A percentile compares a stretch with the other conserved stretches of the same genome.
Conservation (phyloP, 1,140 invertebrate species). For the Limonius californicus region DNA sequence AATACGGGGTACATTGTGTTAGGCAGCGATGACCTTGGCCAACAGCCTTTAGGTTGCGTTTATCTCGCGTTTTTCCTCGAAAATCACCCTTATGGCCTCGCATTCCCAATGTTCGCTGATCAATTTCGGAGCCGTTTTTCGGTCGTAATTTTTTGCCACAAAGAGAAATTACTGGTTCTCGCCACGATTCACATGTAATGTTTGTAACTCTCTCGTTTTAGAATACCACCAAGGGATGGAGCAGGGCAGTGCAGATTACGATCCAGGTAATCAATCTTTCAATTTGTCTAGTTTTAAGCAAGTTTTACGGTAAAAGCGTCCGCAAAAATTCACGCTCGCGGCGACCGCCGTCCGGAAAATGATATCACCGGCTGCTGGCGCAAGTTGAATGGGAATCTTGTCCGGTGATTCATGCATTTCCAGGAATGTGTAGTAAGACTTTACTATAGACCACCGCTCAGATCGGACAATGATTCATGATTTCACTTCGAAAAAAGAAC, state of each 20-base stretch:
- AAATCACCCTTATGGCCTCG: not conserved
- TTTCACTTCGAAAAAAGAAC: too few species aligned
- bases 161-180: not conserved
- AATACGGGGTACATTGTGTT: conserved; percentile 18
- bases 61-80: not conserved
- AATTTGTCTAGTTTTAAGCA: conserved; percentile 3
- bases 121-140: not conserved
- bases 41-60: conserved; percentile 43
- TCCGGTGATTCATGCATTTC: conserved; percentile 24
- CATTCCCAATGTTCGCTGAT: not conserved
- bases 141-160: not conserved
- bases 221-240: conserved; percentile 62
- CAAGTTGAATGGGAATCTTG: conserved; percentile 24
- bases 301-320: too few species aligned
- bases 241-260: conserved; percentile 56
- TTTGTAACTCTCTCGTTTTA: conserved; percentile 31
- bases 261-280: conserved; percentile 50
- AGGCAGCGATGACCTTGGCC: conserved; percentile 43
- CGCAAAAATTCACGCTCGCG: not conserved
- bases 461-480: not conserved
- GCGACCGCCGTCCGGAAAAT: not conserved
- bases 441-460: not conserved
- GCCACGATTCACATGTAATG: not conserved
- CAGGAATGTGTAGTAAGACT: conserved; percentile 14
- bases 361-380: conserved; percentile 19